Evolutionary conservation across 2,888 invertebrate species (phyloP).

Genomic region (Thyatira batis): DNA sequence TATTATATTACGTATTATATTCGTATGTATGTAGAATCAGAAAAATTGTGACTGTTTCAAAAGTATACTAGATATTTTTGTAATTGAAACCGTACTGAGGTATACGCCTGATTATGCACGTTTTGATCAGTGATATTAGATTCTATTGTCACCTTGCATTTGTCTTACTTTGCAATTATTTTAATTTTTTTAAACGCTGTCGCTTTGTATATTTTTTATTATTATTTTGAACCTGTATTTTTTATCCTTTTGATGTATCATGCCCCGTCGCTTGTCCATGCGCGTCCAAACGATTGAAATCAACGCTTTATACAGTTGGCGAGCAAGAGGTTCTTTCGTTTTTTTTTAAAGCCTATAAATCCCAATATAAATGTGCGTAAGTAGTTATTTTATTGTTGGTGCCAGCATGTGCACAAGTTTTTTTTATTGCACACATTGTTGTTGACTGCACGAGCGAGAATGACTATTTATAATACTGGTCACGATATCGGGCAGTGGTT

Average conservation of each 20-base stretch:
- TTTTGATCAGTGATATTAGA: background rate
- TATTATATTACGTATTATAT: background rate
- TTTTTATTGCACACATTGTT: background rate
- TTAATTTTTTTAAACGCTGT: conserved; percentile 22
- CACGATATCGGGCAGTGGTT: background rate
- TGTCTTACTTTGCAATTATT: background rate
- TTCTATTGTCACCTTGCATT: background rate
- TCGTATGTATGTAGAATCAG: no score
- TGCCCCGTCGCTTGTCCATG: conserved; percentile 7
- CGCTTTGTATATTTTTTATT: conserved; percentile 23
- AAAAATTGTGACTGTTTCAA: no score
- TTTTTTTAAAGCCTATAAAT: background rate
- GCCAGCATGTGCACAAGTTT: background rate
- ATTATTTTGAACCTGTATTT: conserved; percentile 10
- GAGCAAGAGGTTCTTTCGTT: background rate
- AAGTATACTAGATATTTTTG: background rate
- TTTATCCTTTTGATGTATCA: conserved; percentile 19
- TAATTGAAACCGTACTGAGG: no score
- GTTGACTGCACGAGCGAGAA: background rate
- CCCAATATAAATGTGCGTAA: background rate
- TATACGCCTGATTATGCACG: background rate
- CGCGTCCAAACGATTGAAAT: background rate
- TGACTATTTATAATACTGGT: background rate
- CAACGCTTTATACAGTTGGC: background rate
- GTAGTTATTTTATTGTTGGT: background rate